These are phyloP conservation scores for Napeogenes sylphis DNA, from an alignment of 2,888 invertebrate species.

Conservation along the genomic window DNA sequence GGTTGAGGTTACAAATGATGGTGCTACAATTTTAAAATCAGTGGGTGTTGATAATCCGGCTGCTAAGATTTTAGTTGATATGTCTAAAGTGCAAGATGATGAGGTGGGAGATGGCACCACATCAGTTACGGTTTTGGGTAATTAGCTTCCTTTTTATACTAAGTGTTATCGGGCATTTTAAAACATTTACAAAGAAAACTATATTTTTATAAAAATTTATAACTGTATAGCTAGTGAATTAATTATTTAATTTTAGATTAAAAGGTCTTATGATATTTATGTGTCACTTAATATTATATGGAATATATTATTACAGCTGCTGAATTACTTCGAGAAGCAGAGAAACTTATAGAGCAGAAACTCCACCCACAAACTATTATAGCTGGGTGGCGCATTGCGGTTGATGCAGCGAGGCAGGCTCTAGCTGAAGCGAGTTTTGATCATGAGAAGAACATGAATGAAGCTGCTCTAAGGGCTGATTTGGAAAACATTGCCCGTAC, in stretches of 20 bases:
- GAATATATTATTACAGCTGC: slow-evolving; percentile 79
- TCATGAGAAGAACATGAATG: slow-evolving; percentile 83
- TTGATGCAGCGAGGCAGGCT: slow-evolving; percentile 89
- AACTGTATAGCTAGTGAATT: no score
- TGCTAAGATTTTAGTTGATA: slow-evolving; percentile 98
- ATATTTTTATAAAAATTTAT: no score
- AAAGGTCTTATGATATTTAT: no score
- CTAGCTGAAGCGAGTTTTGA: slow-evolving; percentile 88
- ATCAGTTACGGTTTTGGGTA: slow-evolving; percentile 94
- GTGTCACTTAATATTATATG: no score
- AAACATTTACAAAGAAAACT: neutral
- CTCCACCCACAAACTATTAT: slow-evolving; percentile 99
- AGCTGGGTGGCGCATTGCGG: slow-evolving; percentile 94
- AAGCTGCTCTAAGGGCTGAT: slow-evolving; percentile 88
- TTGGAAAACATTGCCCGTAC: slow-evolving; percentile 98
- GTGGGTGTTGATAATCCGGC: slow-evolving; percentile 99
- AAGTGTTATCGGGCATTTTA: neutral
- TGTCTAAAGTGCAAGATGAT: slow-evolving; percentile 98
- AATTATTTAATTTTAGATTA: no score
- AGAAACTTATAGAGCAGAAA: slow-evolving; percentile 93
- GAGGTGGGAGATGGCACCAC: slow-evolving; percentile 99
- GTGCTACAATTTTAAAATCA: slow-evolving; percentile 97
- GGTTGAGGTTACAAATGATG: slow-evolving; percentile 99
- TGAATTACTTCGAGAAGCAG: slow-evolving; percentile 96
- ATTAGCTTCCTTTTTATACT: neutral